Conservation (phyloP, 2,113 vertebrate species). For the Cairina moschata region DNA sequence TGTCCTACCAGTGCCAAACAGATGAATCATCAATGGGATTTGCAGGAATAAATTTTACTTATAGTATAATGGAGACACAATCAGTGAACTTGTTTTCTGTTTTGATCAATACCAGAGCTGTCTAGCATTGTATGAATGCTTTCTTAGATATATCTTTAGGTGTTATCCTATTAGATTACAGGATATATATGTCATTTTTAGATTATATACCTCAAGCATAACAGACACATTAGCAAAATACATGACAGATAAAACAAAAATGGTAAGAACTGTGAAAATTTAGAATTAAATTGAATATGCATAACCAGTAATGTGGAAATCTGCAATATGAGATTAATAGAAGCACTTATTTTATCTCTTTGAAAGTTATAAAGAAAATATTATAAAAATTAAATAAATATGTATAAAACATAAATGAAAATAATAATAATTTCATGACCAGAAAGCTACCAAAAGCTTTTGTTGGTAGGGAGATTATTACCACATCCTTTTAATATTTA, state of each 20-base stretch:
- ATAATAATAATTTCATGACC: not conserved
- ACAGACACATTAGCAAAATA: not conserved
- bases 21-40: not conserved
- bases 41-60: not conserved
- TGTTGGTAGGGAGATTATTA: not conserved
- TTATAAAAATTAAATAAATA: not conserved
- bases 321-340: not conserved
- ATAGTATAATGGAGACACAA: not conserved
- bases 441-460: not conserved
- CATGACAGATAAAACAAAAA: not conserved
- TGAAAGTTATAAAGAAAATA: not conserved
- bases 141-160: not conserved
- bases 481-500: not conserved
- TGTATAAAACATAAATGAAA: no score
- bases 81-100: not conserved
- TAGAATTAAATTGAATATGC: not conserved
- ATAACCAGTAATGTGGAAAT: not conserved
- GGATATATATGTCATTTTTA: not conserved
- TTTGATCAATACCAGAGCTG: slow-evolving; percentile 19
- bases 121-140: not conserved
- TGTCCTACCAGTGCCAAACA: not conserved
- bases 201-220: not conserved
- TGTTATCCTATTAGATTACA: not conserved
- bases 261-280: not conserved
- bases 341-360: not conserved